Base-by-base conservation (phyloP, 2,113 vertebrate species). In the Paralichthys olivaceus region DNA sequence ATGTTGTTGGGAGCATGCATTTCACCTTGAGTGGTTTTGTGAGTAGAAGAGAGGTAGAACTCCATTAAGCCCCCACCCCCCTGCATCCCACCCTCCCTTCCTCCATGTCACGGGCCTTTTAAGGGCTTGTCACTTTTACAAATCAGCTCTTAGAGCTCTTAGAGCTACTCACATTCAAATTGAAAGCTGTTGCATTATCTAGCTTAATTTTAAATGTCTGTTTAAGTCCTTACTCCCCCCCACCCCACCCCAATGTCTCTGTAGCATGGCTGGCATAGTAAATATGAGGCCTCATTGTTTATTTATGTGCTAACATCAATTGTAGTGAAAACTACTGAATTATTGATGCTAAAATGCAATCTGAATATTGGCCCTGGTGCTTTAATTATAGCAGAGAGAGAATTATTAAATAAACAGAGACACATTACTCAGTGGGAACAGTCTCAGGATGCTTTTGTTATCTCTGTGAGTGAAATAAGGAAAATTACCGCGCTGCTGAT, bases 271-370 rank as follows among this genome's bases (percentile, higher is more conserved):
- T 81, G 87, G 78, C 51, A 76, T 81, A 84, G 90, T 92, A 94
- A 94, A 94, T 92, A 93, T 90, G 84, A 94, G 89, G 90, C 89
- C 90, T 94, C 93, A 94, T 95, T 91, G 86, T 93, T 95, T 95
- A 95, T 95, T 95, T 90, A 95, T 94, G 88, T 63, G n/a, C 84
- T 75, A 81, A 93, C 93, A 93, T 95, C 93, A 94, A 93, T 94
- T 94, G 94, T 93, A 92, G 93, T 94, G 94, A 94, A 94, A 95
- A 93, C 86, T 77, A 78, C 89, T 95, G 93, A 93, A 95, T 95
- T 94, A 95, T 95, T 95, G 89, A 95, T 94, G 94, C 87, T 94
- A 94, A 94, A 95, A 94, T 90, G 92, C 93, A 94, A 93, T 93
- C 90, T 92, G 93, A 93, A 94, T 94, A 94, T 94, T 90, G 93